Evolutionary conservation across 2,888 invertebrate species (phyloP).

Genomic region (Athalia cordata): DNA sequence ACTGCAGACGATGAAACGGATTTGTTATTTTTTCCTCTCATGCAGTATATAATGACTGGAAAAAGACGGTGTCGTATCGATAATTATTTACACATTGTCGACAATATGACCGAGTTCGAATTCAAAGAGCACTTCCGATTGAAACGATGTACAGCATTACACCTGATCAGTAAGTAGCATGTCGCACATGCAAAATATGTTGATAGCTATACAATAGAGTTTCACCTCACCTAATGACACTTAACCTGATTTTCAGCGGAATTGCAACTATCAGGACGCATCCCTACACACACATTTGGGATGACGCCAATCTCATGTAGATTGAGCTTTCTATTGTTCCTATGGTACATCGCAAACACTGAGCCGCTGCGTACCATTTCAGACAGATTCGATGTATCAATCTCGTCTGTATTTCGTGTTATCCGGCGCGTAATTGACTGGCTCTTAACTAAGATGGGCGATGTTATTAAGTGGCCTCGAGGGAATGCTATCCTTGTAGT

Average conservation of each 20-base stretch:
- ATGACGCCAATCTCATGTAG: slow-evolving; percentile 39
- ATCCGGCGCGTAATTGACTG: slow-evolving; percentile 43
- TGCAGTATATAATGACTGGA: slow-evolving; percentile 27
- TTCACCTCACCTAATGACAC: too few relatives aligned
- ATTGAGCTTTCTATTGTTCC: slow-evolving; percentile 45
- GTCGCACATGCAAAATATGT: too few relatives aligned
- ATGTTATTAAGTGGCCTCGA: slow-evolving; percentile 46
- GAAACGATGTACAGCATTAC: slow-evolving; percentile 11
- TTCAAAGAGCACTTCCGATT: slow-evolving; percentile 30
- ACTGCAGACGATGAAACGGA: slow-evolving; percentile 25
- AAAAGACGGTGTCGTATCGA: slow-evolving; percentile 11
- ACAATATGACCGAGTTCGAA: slow-evolving; percentile 11
- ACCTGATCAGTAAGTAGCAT: slow-evolving; percentile 17
- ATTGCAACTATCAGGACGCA: slow-evolving; percentile 31
- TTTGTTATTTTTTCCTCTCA: slow-evolving; percentile 30
- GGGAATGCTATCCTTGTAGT: slow-evolving; percentile 4
- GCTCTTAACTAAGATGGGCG: slow-evolving; percentile 47
- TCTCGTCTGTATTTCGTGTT: slow-evolving; percentile 46
- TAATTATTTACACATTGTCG: slow-evolving; percentile 29
- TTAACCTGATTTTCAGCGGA: slow-evolving; percentile 32
- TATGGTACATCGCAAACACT: slow-evolving; percentile 48
- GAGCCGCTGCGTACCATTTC: slow-evolving; percentile 46
- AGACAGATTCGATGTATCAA: slow-evolving; percentile 46
- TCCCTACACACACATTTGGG: slow-evolving; percentile 44
- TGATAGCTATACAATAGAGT: too few relatives aligned